Conservation (phyloP, 2,888 invertebrate species). For the Catocala fraxini region DNA sequence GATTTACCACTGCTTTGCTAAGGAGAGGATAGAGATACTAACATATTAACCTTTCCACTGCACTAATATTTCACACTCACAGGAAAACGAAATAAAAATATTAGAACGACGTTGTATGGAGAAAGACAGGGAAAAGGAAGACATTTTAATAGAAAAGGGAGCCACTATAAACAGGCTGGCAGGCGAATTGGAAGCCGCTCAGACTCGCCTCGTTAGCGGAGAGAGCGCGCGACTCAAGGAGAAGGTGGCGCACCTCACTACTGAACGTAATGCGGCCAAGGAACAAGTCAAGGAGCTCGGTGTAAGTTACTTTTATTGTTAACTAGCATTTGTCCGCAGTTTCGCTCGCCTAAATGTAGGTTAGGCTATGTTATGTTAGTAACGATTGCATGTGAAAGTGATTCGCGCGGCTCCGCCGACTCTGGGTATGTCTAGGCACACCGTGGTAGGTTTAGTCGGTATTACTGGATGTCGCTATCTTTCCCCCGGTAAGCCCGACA, state of each 20-base stretch:
- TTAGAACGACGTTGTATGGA: constrained; percentile 86
- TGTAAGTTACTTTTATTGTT: constrained; percentile 58
- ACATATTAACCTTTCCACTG: too few relatives aligned
- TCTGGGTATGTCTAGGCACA: too few relatives aligned
- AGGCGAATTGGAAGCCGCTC: constrained; percentile 88
- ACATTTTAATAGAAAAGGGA: constrained; percentile 88
- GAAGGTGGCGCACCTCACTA: constrained; percentile 77
- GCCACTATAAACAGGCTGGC: constrained; percentile 89
- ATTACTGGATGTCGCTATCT: too few relatives aligned
- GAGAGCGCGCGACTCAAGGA: constrained; percentile 75
- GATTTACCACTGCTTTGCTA: too few relatives aligned
- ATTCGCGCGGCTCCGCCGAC: too few relatives aligned
- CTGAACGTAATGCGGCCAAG: constrained; percentile 80
- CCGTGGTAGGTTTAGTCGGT: too few relatives aligned
- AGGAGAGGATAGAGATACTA: too few relatives aligned
- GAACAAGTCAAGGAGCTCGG: constrained; percentile 87
- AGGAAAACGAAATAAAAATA: constrained; percentile 85
- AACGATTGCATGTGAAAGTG: too few relatives aligned
- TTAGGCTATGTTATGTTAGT: too few relatives aligned
- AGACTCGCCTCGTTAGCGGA: constrained; percentile 80
- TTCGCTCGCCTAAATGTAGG: too few relatives aligned
- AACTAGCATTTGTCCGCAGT: too few relatives aligned
- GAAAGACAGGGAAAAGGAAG: constrained; percentile 88
- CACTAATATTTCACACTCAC: constrained; percentile 41
- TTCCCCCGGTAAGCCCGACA: too few relatives aligned